phyloP scores from a whole-genome alignment of 1,140 invertebrate genomes.

The Triops longicaudatus region DNA sequence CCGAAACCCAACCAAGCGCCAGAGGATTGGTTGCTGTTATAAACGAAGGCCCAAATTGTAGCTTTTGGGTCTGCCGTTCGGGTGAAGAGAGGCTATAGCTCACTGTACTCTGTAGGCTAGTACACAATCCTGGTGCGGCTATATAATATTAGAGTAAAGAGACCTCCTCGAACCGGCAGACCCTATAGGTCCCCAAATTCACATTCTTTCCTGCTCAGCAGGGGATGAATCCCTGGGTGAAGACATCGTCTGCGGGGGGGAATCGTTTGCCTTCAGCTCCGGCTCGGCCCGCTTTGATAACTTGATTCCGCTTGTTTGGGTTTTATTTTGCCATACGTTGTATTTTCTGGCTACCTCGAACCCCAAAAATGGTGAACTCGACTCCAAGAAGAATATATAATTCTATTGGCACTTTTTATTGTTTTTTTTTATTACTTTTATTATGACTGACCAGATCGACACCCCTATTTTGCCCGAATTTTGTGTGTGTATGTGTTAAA shows the following conservation, averaged over 20 bases:
- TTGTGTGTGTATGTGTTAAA: too few relatives aligned
- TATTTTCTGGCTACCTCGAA: background rate
- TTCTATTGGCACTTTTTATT: background rate
- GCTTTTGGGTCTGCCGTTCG: background rate
- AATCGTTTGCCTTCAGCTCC: conserved; percentile 7
- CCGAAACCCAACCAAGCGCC: conserved; percentile 13
- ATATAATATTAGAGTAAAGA: conserved; percentile 11
- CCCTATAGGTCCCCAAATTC: conserved; percentile 7
- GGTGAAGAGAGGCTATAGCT: background rate
- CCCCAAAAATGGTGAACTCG: background rate
- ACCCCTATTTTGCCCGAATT: too few relatives aligned
- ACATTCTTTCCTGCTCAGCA: conserved; percentile 2
- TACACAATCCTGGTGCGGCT: background rate
- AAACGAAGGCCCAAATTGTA: conserved; percentile 12
- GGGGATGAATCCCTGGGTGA: background rate
- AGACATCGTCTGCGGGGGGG: conserved; percentile 13
- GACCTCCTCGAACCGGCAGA: conserved; percentile 4
- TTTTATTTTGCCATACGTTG: background rate
- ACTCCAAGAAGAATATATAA: background rate
- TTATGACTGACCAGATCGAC: background rate
- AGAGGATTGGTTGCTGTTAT: background rate
- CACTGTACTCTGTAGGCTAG: background rate
- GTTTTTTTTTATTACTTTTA: background rate
- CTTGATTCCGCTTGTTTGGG: background rate
- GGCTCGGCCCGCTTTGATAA: background rate